Conservation (phyloP, 2,113 vertebrate genomes). For the Halcyon malimbica region DNA sequence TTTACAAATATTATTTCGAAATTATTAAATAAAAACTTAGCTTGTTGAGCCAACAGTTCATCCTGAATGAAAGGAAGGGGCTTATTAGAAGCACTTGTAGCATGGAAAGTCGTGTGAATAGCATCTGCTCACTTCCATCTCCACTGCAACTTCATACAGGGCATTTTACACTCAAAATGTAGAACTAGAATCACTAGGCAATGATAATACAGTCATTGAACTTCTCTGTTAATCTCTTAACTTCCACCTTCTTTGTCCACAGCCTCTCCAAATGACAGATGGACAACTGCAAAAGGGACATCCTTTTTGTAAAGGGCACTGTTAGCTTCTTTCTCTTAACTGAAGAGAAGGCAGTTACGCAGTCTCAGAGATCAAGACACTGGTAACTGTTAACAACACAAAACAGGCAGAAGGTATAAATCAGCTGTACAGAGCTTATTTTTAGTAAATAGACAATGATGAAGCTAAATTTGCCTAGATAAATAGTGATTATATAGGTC, state of each 20-base stretch:
- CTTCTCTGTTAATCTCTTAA: not conserved
- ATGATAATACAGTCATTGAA: not conserved
- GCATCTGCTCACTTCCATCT: not conserved
- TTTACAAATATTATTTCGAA: not conserved
- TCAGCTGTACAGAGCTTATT: slow-evolving; percentile 26
- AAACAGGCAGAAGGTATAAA: slow-evolving; percentile 23
- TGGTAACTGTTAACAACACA: not conserved
- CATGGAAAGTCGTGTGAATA: not conserved
- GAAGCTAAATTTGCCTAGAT: slow-evolving; percentile 41
- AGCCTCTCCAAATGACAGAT: not conserved
- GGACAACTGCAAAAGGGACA: not conserved
- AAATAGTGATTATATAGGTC: slow-evolving; percentile 48
- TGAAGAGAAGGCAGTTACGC: not conserved
- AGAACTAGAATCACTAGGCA: not conserved
- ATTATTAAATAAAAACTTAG: not conserved
- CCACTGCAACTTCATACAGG: not conserved
- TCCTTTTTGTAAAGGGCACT: not conserved
- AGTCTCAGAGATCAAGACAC: not conserved
- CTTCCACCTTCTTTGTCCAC: not conserved
- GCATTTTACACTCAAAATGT: not conserved
- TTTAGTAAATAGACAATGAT: slow-evolving; percentile 59
- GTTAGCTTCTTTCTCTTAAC: not conserved
- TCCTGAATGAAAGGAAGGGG: not conserved
- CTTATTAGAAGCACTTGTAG: not conserved
- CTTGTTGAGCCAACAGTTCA: not conserved